A percentile compares a stretch with the other conserved stretches of the same genome.
These are phyloP conservation scores for Halesus radiatus DNA, from an alignment of 1,140 invertebrate genomes.

Conservation along the genomic window DNA sequence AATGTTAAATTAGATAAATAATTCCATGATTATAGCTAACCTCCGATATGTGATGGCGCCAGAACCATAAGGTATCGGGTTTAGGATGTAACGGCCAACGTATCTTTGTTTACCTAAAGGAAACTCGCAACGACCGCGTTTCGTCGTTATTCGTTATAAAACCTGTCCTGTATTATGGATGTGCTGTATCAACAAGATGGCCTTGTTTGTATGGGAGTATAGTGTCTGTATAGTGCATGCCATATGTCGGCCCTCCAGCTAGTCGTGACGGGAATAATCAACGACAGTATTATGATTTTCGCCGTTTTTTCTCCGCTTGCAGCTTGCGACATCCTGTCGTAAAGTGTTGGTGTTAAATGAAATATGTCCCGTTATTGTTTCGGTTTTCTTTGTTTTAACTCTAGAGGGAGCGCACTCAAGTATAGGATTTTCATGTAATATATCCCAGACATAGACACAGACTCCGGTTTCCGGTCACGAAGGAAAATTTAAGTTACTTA, in stretches of 20 bases:
- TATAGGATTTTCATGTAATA: no score
- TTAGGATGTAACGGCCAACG: neutral
- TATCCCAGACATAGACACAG: no score
- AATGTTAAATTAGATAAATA: no score
- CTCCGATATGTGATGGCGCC: no score
- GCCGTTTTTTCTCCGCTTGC: conserved; percentile 23
- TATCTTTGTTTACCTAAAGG: conserved; percentile 23
- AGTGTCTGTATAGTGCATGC: neutral
- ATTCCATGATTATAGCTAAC: no score
- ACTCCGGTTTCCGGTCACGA: no score
- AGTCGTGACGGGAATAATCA: conserved; percentile 46
- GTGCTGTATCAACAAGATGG: conserved; percentile 14
- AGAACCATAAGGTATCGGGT: no score
- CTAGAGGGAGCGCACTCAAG: no score
- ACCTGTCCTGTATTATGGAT: no score
- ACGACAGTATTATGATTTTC: conserved; percentile 33
- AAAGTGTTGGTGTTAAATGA: neutral
- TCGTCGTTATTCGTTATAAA: neutral
- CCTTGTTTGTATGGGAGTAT: neutral
- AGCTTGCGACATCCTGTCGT: neutral
- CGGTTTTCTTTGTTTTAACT: no score
- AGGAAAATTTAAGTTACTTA: no score
- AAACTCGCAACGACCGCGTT: conserved; percentile 32
- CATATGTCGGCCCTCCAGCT: neutral
- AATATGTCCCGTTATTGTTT: conserved; percentile 30